phyloP scores from a whole-genome alignment of 2,113 vertebrate species.

The Epinephelus cyanopodus region DNA sequence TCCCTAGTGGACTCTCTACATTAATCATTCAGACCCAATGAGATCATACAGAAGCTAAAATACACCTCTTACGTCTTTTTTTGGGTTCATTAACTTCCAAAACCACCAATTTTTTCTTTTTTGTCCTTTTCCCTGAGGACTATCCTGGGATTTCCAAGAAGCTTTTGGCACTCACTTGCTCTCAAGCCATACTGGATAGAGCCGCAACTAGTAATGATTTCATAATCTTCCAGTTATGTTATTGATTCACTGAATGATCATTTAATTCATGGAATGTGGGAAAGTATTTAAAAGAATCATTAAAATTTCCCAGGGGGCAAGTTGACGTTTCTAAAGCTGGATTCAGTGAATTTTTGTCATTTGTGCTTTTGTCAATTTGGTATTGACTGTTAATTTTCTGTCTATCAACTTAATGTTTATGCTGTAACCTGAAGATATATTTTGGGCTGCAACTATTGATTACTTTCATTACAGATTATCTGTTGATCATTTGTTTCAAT shows the following conservation, averaged over 20 bases:
- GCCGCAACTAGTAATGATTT: not conserved
- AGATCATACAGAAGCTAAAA: not conserved
- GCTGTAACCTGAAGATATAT: not conserved
- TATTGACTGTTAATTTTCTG: not conserved
- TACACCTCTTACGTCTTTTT: not conserved
- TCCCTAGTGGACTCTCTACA: conserved; percentile 10
- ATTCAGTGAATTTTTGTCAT: not conserved
- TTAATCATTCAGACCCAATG: not conserved
- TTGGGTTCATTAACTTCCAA: conserved; percentile 1
- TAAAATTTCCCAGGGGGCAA: not conserved
- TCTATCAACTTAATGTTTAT: not conserved
- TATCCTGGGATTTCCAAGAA: conserved; percentile 35
- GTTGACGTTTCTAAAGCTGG: not conserved
- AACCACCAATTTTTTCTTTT: conserved; percentile 21
- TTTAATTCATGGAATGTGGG: not conserved
- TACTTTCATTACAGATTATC: not conserved
- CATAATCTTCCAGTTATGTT: not conserved
- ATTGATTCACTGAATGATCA: not conserved
- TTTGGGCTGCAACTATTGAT: too few relatives aligned
- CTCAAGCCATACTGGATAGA: not conserved
- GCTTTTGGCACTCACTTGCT: not conserved
- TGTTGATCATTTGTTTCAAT: not conserved
- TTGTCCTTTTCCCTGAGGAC: conserved; percentile 32
- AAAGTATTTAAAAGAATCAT: not conserved
- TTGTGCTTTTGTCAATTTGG: not conserved